phyloP scores from a whole-genome alignment of 1,140 invertebrate species.

The Drosophila carrolli region DNA sequence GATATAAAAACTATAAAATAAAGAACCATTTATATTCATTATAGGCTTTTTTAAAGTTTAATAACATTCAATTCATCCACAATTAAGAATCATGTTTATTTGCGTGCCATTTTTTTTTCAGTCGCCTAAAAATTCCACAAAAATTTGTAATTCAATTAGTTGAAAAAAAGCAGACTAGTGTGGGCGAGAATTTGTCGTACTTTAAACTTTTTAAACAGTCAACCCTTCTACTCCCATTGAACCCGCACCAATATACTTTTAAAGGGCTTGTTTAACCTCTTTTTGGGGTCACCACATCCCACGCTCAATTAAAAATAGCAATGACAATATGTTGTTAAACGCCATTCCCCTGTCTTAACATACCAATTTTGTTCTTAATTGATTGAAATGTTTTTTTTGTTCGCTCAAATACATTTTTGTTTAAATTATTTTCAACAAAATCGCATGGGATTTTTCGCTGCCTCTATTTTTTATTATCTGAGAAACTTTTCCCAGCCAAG shows the following conservation, averaged over 20 bases:
- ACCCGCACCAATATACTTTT: slow-evolving; percentile 8
- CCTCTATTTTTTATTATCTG: slow-evolving; percentile 15
- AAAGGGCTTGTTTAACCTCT: slow-evolving; percentile 38
- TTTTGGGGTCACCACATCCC: slow-evolving; percentile 27
- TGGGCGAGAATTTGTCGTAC: slow-evolving; percentile 32
- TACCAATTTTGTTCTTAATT: slow-evolving; percentile 22
- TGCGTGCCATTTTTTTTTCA: not conserved
- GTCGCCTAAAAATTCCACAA: slow-evolving; percentile 3
- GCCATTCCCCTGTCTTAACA: slow-evolving; percentile 21
- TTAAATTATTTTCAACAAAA: slow-evolving; percentile 27
- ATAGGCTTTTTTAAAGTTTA: not conserved
- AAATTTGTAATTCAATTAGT: slow-evolving; percentile 43
- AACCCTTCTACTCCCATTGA: not conserved
- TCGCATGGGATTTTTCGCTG: slow-evolving; percentile 15
- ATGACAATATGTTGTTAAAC: slow-evolving; percentile 31
- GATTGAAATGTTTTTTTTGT: slow-evolving; percentile 32
- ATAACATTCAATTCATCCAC: not conserved
- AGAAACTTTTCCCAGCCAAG: slow-evolving; percentile 1
- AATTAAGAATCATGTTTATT: not conserved
- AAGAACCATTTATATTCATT: not conserved
- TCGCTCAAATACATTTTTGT: slow-evolving; percentile 20
- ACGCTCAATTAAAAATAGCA: slow-evolving; percentile 29
- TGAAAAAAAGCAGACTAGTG: slow-evolving; percentile 2
- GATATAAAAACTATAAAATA: not conserved
- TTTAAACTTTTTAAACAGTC: slow-evolving; percentile 17